Evolutionary conservation across 2,888 invertebrate species (phyloP).

Genomic region (Chaetogeoica ovagalla): DNA sequence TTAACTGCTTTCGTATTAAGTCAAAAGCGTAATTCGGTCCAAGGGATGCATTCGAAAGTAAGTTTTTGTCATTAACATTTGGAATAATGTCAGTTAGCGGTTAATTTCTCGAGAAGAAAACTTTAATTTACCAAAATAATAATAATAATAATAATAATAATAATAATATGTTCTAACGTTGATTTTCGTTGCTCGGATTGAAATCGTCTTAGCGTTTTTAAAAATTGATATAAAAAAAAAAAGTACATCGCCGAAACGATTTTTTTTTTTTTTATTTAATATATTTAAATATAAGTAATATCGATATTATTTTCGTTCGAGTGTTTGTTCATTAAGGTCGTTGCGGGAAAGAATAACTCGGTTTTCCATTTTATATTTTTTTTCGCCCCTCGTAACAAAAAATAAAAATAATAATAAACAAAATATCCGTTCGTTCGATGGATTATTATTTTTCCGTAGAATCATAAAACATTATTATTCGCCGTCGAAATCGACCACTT

Average conservation of each 20-base stretch:
- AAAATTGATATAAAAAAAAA: no score
- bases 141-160: no score
- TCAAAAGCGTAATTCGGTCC: constrained; percentile 37
- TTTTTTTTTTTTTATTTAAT: no score
- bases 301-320: not conserved
- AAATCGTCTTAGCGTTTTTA: no score
- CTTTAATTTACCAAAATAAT: no score
- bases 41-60: constrained; percentile 12
- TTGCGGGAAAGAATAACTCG: not conserved
- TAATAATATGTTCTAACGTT: no score
- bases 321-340: not conserved
- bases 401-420: no score
- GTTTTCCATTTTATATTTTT: constrained; percentile 4
- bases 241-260: no score
- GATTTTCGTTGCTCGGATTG: no score
- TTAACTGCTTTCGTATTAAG: constrained; percentile 39
- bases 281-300: constrained; percentile 8
- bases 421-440: constrained; percentile 5
- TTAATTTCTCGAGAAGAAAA: not conserved
- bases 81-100: constrained; percentile 6
- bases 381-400: constrained; percentile 5
- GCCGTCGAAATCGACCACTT: not conserved
- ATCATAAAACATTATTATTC: constrained; percentile 17
- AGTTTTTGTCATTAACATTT: constrained; percentile 31
- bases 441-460: not conserved